phyloP scores from a whole-genome alignment of 1,140 invertebrate species.

The Whitmania pigra region DNA sequence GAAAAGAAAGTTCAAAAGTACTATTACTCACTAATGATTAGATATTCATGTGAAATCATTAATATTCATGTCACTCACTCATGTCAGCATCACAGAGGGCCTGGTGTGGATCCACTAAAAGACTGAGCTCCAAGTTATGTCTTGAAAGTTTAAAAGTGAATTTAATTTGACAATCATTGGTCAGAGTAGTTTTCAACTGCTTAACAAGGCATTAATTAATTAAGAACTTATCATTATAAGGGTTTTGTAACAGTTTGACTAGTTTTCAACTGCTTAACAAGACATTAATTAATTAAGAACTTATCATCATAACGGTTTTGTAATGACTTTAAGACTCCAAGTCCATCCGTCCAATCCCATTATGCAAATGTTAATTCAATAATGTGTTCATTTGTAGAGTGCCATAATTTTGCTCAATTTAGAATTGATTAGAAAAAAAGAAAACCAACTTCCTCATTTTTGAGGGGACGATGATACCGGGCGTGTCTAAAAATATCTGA shows the following conservation, averaged over 20 bases:
- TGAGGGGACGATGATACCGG: constrained; percentile 56
- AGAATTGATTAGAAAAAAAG: no score
- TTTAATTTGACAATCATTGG: not conserved
- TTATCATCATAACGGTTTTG: no score
- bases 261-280: not conserved
- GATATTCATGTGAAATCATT: no score
- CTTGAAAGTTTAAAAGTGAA: constrained; percentile 32
- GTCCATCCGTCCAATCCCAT: not conserved
- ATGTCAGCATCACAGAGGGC: constrained; percentile 62
- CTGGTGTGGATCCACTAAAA: constrained; percentile 52
- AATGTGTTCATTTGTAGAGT: no score
- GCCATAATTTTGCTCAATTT: no score
- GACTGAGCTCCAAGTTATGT: constrained; percentile 47
- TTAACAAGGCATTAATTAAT: no score
- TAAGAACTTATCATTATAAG: no score
- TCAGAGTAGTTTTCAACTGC: not conserved
- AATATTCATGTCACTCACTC: constrained; percentile 4
- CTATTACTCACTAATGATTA: no score
- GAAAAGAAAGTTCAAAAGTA: no score
- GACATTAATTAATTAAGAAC: no score
- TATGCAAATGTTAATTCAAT: not conserved
- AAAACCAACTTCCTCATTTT: constrained; percentile 52
- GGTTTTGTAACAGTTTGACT: no score
- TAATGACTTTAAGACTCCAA: not conserved
- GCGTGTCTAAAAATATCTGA: constrained; percentile 63